Base-by-base conservation (phyloP, 2,888 invertebrate genomes). In the Parasteatoda lunata region DNA sequence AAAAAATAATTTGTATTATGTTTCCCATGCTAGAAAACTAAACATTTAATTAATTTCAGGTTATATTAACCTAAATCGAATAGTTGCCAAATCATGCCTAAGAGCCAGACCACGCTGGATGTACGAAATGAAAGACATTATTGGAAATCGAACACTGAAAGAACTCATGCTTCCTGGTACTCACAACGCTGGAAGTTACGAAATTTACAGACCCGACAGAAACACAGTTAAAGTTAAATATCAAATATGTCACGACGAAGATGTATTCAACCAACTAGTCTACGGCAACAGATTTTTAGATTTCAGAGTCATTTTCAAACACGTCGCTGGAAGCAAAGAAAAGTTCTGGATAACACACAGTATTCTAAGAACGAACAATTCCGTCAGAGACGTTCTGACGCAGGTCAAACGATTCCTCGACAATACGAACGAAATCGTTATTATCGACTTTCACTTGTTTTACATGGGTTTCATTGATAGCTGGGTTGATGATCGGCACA, bases 361-460 rank as follows among this genome's bases (percentile, higher is more conserved):
- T 69, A 86, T 89, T 51, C 77, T 90, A 8, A 84, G 89, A 64
- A 90, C 89, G 69, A 86, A 89, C 54, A 87, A 89, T 5, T 88
- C 90, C 1, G 88, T 90, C 9, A 71, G 79, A 7, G 89, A 89
- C 11, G 89, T 92, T 8, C 87, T 92, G 6, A 93, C 93, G 89
- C 95, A 96, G 91, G 94, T 96, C n/a, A 94, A 94, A 90, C 93
- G 93, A 69, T 96, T 96, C 92, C 92, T 95, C 68, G 93, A 94
- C 90, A 90, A 78, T 30, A 87, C 89, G 11, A 88, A 90, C 15
- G 91, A 91, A 77, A 89, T 91, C 15, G 83, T 97, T 11, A 94
- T 97, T 88, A 92, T 97, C 70, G 96, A 97, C 91, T 95, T 97
- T 69, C 96, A 96, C 90, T 94, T 96, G 87, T 96, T 97, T 91